phyloP scores from a whole-genome alignment of 2,113 vertebrate species.

The Hemiscyllium ocellatum region DNA sequence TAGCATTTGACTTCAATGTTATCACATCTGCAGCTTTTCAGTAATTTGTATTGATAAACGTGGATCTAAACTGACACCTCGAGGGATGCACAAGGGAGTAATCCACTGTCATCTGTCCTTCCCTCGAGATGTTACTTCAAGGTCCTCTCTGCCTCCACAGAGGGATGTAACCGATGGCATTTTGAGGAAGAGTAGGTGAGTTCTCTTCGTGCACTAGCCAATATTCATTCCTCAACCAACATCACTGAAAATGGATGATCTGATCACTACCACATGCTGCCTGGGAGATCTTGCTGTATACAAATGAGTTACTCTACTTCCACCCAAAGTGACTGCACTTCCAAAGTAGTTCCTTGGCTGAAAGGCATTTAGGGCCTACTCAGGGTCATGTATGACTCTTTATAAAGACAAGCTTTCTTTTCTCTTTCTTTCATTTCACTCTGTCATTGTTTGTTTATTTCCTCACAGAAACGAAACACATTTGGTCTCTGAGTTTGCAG shows the following conservation, averaged over 20 bases:
- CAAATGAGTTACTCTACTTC: not conserved
- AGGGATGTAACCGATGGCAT: not conserved
- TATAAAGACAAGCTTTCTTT: not conserved
- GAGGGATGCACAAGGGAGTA: not conserved
- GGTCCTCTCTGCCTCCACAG: too few species aligned
- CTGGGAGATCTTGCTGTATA: not conserved
- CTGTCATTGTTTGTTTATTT: not conserved
- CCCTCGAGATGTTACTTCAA: not conserved
- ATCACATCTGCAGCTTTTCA: too few species aligned
- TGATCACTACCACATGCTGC: not conserved
- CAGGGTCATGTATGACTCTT: not conserved
- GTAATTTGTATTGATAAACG: too few species aligned
- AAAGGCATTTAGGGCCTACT: not conserved
- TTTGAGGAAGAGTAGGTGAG: not conserved
- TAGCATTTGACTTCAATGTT: too few species aligned
- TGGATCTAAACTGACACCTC: not conserved
- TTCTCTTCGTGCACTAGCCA: not conserved
- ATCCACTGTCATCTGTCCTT: too few species aligned
- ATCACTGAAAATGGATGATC: too few species aligned
- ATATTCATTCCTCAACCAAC: not conserved
- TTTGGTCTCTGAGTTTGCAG: not conserved
- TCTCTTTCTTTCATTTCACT: not conserved
- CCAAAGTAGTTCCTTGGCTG: not conserved
- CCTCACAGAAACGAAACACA: not conserved
- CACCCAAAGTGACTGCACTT: not conserved